Conservation (phyloP, 2,888 invertebrate species). For the Criorhina ranunculi region DNA sequence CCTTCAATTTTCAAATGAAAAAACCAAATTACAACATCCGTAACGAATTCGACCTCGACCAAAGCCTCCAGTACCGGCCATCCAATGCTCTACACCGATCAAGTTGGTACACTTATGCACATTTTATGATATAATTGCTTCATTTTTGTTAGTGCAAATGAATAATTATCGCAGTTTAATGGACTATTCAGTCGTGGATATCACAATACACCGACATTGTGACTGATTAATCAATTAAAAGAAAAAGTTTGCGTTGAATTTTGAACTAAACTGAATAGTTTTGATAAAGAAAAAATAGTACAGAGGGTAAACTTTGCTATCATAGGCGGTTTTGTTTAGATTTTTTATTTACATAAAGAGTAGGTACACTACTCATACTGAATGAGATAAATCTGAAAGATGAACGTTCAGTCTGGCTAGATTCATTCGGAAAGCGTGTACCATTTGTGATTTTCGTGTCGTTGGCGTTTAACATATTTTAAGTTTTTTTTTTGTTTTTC, state of each 20-base stretch:
- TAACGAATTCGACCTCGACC: too few relatives aligned
- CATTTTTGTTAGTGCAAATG: background rate
- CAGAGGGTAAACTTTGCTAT: too few relatives aligned
- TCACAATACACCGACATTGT: background rate
- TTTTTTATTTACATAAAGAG: background rate
- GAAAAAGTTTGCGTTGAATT: too few relatives aligned
- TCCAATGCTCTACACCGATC: too few relatives aligned
- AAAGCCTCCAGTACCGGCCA: too few relatives aligned
- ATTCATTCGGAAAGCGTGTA: background rate
- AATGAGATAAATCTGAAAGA: background rate
- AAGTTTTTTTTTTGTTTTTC: too few relatives aligned
- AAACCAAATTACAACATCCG: too few relatives aligned
- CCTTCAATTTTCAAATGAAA: too few relatives aligned
- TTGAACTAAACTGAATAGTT: background rate
- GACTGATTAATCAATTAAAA: background rate
- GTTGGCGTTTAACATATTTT: background rate
- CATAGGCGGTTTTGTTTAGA: background rate
- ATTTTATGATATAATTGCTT: too few relatives aligned
- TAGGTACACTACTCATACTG: background rate
- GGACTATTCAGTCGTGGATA: background rate
- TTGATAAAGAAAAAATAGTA: background rate
- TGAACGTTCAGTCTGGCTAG: background rate
- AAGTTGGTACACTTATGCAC: too few relatives aligned
- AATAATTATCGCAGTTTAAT: background rate
- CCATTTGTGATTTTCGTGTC: background rate